Evolutionary conservation across 2,797 vertebrate species (phyloP), one percentile per base, ranked within the genome.

Genomic region (Neoniphon sammara): DNA sequence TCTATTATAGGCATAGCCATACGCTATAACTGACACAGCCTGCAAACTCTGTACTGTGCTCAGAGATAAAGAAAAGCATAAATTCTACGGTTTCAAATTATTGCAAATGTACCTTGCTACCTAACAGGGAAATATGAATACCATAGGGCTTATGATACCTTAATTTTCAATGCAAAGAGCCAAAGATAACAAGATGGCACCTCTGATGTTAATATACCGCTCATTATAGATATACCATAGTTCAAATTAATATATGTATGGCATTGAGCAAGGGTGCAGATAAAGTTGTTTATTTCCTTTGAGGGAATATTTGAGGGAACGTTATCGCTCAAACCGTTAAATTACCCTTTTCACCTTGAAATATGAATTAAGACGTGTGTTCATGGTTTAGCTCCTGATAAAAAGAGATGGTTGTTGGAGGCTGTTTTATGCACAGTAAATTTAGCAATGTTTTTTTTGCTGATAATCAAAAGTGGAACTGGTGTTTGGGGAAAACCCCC

Each of bases 101-200:
- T 42, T 11, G 1, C 10, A 42, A 42, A 42, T 12, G n/a, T 20
- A 7, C 27, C 27, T 20, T n/a, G 30, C 30, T n/a, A 57, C 17
- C 55, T 25, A 57, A 57, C 55, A n/a, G 30, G 55, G 55, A 31
- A 39, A 59, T 36, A 9, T 58, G 55, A 31, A 21, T 59, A 21
- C 14, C 5, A 11, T 11, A 14, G 20, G 31, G 7, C 1, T 56
- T n/a, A 30, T 56, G 27, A 56, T 56, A n/a, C 31, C 14, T 14
- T 59, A 21, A 36, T 59, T 58, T 58, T 58, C 36, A 58, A 58
- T 58, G 55, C 14, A 31, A 57, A 7, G n/a, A 52, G 5, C 1
- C 36, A 17, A 52, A 2, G 20, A 52, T 23, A 52, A 34, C 31
- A 34, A 21, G 50, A 52, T 20, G 17, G 47, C n/a, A 50, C 4